These are phyloP conservation scores for Callipepla californica DNA, from an alignment of 2,113 vertebrate species.

Conservation along the genomic window DNA sequence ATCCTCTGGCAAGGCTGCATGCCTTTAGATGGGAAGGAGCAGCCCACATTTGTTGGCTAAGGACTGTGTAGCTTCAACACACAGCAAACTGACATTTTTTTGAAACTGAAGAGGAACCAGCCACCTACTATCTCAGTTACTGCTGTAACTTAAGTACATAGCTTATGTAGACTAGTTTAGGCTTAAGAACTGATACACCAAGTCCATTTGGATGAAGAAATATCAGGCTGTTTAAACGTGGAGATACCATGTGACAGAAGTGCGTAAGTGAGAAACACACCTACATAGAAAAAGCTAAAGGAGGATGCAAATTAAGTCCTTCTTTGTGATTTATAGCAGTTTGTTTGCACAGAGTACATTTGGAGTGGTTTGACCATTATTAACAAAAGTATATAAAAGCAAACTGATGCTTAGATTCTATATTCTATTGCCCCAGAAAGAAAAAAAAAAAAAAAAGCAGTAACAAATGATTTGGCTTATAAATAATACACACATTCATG, in stretches of 20 bases:
- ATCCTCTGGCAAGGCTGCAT: accelerated
- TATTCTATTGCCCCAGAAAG: neutral
- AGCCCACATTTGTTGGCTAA: neutral
- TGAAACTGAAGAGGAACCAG: neutral
- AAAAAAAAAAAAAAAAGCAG: neutral
- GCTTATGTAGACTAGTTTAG: neutral
- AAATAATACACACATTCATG: neutral
- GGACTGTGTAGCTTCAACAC: neutral
- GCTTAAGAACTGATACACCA: neutral
- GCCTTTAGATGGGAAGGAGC: neutral
- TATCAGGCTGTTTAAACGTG: accelerated
- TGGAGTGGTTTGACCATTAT: conserved; percentile 10
- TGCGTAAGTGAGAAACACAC: neutral
- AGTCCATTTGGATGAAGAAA: neutral
- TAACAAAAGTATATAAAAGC: neutral
- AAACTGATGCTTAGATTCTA: neutral
- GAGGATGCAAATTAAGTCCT: neutral
- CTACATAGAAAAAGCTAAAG: neutral
- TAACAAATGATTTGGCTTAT: neutral
- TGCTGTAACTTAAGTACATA: neutral
- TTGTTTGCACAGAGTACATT: conserved; percentile 12
- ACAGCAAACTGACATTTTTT: neutral
- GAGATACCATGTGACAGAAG: neutral
- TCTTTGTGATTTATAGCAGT: neutral
- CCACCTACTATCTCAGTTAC: neutral